Base-by-base conservation (phyloP, 1,140 invertebrate species). In the Aporrectodea caliginosa region DNA sequence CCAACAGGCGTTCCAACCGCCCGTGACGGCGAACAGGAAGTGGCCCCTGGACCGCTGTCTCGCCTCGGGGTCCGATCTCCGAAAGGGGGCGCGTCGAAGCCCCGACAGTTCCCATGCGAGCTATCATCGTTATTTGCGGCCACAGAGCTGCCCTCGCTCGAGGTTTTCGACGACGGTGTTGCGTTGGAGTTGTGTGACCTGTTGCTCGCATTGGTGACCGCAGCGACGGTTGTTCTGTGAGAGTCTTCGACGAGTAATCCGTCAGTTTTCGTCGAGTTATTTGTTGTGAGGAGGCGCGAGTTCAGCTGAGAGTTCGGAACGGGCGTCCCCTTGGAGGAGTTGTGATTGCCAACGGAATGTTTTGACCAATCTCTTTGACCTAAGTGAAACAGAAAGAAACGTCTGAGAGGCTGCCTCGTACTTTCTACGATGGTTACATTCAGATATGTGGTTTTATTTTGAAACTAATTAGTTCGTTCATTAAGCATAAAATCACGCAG, bases 311-410 rank as follows among this genome's bases (percentile, higher is more conserved):
- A 58, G 43, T 22, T 58, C 22, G 43, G 22, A 58, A 22, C 22
- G 6, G 43, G 43, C 43, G 43, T 58, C 6, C 6, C 6, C 43
- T 58, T 58, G 6, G 43, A 12, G 43, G 6, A 12, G 43, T 58
- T 58, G 6, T 58, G 6, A 22, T 58, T 22, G 43, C 43, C 43
- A 22, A 6, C 22, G 43, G 43, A 58, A 58, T 58, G 43, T 58
- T 58, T 58, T 58, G 43, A 58, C 43, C 43, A 58, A 58, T 58
- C 43, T 58, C 43, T 58, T 58, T 58, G 43, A 58, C 43, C 43
- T 58, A 58, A 58, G 43, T n/a, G n/a, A n/a, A n/a, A n/a, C n/a
- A n/a, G n/a, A n/a, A n/a, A n/a, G n/a, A n/a, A n/a, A n/a, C n/a
- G n/a, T n/a, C n/a, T n/a, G n/a, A n/a, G n/a, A n/a, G n/a, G n/a